A percentile compares a stretch with the other conserved stretches of the same genome.
phyloP scores from a whole-genome alignment of 2,888 invertebrate species.

The Protodeltote pygarga region DNA sequence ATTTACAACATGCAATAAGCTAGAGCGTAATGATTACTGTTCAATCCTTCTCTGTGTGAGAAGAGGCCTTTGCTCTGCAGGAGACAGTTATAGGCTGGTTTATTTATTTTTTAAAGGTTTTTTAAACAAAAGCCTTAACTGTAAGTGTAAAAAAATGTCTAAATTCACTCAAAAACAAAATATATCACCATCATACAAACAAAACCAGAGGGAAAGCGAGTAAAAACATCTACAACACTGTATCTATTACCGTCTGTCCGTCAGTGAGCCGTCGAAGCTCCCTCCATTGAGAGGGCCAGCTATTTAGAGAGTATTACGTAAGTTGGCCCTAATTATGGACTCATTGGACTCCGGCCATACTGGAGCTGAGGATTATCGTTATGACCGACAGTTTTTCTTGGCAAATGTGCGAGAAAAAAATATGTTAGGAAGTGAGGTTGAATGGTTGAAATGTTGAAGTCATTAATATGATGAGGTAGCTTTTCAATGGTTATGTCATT shows the following conservation, averaged over 20 bases:
- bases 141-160: no score
- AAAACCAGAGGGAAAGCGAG: constrained; percentile 2
- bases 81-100: no score
- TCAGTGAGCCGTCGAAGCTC: constrained; percentile 45
- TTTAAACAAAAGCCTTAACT: no score
- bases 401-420: constrained; percentile 40
- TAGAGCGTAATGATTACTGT: no score
- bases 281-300: constrained; percentile 68
- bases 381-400: constrained; percentile 54
- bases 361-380: constrained; percentile 57
- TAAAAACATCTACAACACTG: constrained; percentile 13
- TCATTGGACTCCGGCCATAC: constrained; percentile 71
- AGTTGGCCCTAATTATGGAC: constrained; percentile 80
- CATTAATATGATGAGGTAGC: no score
- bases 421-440: constrained; percentile 10
- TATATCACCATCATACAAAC: background rate
- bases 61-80: no score
- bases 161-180: background rate
- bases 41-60: no score
- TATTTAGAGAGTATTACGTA: constrained; percentile 77
- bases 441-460: constrained; percentile 15
- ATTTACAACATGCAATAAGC: no score
- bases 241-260: constrained; percentile 55
- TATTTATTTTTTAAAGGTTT: no score
- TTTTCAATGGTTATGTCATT: no score